Evolutionary conservation across 2,797 vertebrate genomes (phyloP).

Genomic region (Smutsia temminckii): DNA sequence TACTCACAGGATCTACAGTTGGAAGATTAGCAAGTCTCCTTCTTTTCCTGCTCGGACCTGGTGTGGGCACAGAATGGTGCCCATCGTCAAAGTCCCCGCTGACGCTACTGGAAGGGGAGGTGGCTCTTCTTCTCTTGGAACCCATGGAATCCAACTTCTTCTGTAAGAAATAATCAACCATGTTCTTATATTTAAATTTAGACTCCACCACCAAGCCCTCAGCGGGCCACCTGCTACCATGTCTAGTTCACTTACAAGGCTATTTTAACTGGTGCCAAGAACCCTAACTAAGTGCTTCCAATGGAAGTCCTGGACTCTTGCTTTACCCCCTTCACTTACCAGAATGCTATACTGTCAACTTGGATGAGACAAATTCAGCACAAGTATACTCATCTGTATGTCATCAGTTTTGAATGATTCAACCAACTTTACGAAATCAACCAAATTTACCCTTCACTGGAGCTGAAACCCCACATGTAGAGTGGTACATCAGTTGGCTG

Average conservation of each 20-base stretch:
- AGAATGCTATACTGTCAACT: conserved; percentile 33
- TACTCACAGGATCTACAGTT: conserved; percentile 97
- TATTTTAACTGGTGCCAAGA: neutral
- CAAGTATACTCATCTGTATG: neutral
- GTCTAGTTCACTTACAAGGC: conserved; percentile 29
- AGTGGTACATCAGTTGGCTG: neutral
- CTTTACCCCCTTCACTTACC: neutral
- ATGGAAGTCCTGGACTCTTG: neutral
- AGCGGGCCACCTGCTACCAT: conserved; percentile 31
- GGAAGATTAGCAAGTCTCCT: conserved; percentile 95
- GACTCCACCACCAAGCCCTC: conserved; percentile 56
- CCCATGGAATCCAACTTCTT: conserved; percentile 93
- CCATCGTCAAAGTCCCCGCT: conserved; percentile 98
- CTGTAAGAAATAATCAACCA: conserved; percentile 83
- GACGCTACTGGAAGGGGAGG: conserved; percentile 97
- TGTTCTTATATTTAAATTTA: conserved; percentile 83
- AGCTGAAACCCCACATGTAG: neutral
- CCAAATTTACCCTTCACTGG: conserved; percentile 9
- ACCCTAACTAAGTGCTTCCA: neutral
- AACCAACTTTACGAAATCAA: neutral
- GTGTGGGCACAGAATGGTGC: conserved; percentile 92
- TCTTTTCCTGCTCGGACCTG: conserved; percentile 95
- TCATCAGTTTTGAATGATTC: conserved; percentile 39
- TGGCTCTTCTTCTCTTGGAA: conserved; percentile 97
- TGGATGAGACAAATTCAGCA: conserved; percentile 9